Evolutionary conservation across 2,888 invertebrate species (phyloP).

Genomic region (Microplitis deprimator): DNA sequence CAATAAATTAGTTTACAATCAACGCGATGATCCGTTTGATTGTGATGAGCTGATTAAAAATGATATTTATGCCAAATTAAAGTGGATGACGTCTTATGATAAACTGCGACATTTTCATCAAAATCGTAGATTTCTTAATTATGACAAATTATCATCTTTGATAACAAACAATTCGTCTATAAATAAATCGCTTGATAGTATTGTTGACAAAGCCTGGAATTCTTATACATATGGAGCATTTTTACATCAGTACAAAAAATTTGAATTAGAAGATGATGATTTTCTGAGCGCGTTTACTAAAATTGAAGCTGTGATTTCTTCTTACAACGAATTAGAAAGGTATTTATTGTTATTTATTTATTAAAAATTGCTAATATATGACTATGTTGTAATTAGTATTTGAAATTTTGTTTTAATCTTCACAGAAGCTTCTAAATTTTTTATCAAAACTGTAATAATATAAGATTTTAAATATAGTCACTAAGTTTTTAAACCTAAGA

Average conservation of each 20-base stretch:
- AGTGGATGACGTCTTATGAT: conserved; percentile 66
- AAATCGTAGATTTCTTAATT: conserved; percentile 65
- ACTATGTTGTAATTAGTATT: no score
- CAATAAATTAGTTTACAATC: conserved; percentile 32
- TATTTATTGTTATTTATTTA: conserved; percentile 31
- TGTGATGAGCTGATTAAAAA: conserved; percentile 63
- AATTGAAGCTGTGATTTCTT: conserved; percentile 71
- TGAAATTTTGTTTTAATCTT: no score
- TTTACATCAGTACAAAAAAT: conserved; percentile 73
- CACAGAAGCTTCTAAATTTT: no score
- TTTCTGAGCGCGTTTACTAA: conserved; percentile 73
- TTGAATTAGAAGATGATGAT: conserved; percentile 71
- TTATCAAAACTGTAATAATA: no score
- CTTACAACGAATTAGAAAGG: conserved; percentile 67
- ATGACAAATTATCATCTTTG: conserved; percentile 71
- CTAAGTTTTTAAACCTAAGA: no score
- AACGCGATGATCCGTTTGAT: conserved; percentile 55
- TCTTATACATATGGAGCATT: conserved; percentile 72
- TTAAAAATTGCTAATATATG: conserved; percentile 3
- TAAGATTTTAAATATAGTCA: no score
- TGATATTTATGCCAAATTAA: conserved; percentile 62
- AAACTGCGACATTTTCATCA: conserved; percentile 69
- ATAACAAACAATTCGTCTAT: conserved; percentile 72
- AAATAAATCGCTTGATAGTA: conserved; percentile 65
- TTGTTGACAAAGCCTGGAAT: conserved; percentile 72